Percentiles rank a stretch among this genome's conserved stretches.
Conservation (phyloP, 2,113 vertebrate genomes). For the Stegastes partitus region DNA sequence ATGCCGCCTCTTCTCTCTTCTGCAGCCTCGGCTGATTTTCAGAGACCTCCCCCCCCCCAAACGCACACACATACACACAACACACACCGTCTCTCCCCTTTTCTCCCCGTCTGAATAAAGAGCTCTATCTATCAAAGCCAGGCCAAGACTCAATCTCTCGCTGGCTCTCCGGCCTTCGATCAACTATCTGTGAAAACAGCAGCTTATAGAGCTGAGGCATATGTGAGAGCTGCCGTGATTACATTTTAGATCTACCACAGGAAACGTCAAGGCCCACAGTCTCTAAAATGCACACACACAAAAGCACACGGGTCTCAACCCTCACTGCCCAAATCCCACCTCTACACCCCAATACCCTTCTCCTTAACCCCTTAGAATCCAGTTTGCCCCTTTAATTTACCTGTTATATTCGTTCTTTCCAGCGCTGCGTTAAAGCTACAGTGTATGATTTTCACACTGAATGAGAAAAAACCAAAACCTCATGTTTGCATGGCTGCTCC, state of each 20-base stretch:
- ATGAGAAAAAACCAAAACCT: neutral
- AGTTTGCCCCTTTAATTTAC: conserved; percentile 18
- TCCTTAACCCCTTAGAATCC: conserved; percentile 23
- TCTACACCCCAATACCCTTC: neutral
- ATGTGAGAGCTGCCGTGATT: conserved; percentile 57
- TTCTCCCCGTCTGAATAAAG: conserved; percentile 68
- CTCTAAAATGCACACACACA: conserved; percentile 14
- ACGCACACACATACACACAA: conserved; percentile 6
- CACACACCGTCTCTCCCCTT: neutral
- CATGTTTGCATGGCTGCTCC: neutral
- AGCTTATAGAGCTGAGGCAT: conserved; percentile 64
- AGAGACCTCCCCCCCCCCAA: conserved; percentile 7
- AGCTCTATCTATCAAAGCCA: conserved; percentile 78
- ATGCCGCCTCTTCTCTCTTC: conserved; percentile 64
- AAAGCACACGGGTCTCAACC: conserved; percentile 8
- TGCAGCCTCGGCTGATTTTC: conserved; percentile 66
- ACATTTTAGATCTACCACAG: conserved; percentile 66
- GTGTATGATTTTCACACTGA: neutral
- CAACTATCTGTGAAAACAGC: conserved; percentile 74
- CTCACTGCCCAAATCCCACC: conserved; percentile 11
- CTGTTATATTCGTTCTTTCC: neutral
- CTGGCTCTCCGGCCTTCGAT: conserved; percentile 62
- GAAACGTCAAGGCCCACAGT: conserved; percentile 32
- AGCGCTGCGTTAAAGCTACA: neutral
- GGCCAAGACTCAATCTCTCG: conserved; percentile 69